Base-by-base conservation (phyloP, 1,140 invertebrate species). In the Zaprionus lachaisei region DNA sequence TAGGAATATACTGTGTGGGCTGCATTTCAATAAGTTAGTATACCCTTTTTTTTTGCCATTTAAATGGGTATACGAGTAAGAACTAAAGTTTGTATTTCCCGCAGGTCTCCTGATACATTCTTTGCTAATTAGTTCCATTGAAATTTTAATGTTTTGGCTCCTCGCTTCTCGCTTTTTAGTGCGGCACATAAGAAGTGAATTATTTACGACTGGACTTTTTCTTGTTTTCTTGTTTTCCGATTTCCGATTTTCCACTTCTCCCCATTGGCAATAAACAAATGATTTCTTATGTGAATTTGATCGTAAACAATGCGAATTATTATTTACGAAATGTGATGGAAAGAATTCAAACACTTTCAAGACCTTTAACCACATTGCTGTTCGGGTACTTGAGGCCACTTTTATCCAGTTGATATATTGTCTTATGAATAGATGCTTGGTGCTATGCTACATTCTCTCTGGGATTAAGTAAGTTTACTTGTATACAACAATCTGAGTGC, bases 291-390 rank as follows among this genome's bases (percentile, higher is more conserved):
- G 74, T 79, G 81, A 68, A 77, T 71, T 64, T 63, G 61, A 68
- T 66, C 80, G 77, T 83, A 78, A 86, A 86, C 77, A 85, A 86
- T 81, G 78, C 77, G 72, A 87, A 87, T 83, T 79, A 89, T 79
- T 80, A 89, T 86, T 87, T 84, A 89, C 64, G 57, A 72, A 82
- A 80, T 77, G 68, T 76, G 79, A 86, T 80, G 66, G 77, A 79
- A 68, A 60, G 62, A 71, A 77, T 57, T 56, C 49, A 63, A 70
- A 65, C 56, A 38, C 56, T 72, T 66, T 75, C 62, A 58, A 62
- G 28, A 64, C 63, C 58, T 60, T 79, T 76, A 54, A 70, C 70
- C 84, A 87, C 84, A 89, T 86, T 86, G 83, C 83, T 75, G 44
- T 57, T 9, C 17, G 54, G 69, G 56, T 72, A 78, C 76, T 78